Percentiles rank a stretch among this genome's conserved stretches.
Evolutionary conservation across 1,140 invertebrate genomes (phyloP).

Genomic region (Samia ricini): DNA sequence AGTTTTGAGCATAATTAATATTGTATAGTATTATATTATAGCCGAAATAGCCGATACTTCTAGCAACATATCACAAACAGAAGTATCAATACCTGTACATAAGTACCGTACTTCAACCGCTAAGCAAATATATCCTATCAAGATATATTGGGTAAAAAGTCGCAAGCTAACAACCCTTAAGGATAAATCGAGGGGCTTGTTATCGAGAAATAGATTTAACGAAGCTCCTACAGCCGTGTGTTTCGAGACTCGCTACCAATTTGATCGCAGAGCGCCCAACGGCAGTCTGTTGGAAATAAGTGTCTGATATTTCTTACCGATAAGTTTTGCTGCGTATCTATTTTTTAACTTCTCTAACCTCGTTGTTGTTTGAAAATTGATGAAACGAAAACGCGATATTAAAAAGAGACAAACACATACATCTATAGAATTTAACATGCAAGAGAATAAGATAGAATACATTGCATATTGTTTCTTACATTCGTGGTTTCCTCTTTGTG

Average conservation of each 20-base stretch:
- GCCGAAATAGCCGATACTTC: background rate
- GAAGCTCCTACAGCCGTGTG: background rate
- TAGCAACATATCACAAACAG: background rate
- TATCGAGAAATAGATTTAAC: background rate
- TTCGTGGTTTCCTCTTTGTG: too few relatives aligned
- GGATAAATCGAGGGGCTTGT: background rate
- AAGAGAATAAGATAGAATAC: too few relatives aligned
- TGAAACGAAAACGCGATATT: too few relatives aligned
- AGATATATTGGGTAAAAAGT: background rate
- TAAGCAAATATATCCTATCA: conserved; percentile 1
- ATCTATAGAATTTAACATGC: too few relatives aligned
- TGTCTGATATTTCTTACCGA: background rate
- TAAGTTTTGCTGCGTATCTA: background rate
- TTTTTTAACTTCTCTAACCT: too few relatives aligned
- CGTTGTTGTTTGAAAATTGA: too few relatives aligned
- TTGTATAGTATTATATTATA: too few relatives aligned
- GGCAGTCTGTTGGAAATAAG: background rate
- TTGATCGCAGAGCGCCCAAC: background rate
- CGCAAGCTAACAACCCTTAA: background rate
- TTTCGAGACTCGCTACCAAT: background rate
- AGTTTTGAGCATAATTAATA: too few relatives aligned
- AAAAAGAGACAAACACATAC: too few relatives aligned
- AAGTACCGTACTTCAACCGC: background rate
- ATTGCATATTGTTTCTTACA: too few relatives aligned
- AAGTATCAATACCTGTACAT: background rate